Conservation (phyloP, 1,140 invertebrate species). For the Leptinotarsa defecta region DNA sequence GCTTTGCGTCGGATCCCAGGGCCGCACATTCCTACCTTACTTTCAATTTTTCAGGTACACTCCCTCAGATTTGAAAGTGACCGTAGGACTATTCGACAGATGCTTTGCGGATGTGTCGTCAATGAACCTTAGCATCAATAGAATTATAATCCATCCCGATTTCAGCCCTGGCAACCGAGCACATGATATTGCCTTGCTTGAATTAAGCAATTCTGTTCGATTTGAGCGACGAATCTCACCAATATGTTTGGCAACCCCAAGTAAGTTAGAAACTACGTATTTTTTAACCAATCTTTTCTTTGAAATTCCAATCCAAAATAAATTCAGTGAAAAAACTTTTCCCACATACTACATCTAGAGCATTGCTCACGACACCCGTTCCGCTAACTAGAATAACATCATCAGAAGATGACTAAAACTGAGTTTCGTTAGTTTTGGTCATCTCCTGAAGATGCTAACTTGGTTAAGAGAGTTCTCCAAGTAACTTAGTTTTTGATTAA, state of each 20-base stretch:
- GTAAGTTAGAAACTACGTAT: conserved; percentile 46
- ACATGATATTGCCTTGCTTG: conserved; percentile 66
- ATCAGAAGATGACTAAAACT: too few relatives aligned
- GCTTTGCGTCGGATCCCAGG: too few relatives aligned
- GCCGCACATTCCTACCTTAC: too few relatives aligned
- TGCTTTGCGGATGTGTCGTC: conserved; percentile 59
- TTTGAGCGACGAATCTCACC: conserved; percentile 63
- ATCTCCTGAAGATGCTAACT: too few relatives aligned
- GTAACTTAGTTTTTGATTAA: too few relatives aligned
- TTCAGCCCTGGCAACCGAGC: conserved; percentile 60
- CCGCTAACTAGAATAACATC: too few relatives aligned
- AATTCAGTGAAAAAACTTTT: too few relatives aligned
- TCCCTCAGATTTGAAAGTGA: conserved; percentile 59
- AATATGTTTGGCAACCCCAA: conserved; percentile 63
- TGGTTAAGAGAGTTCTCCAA: too few relatives aligned
- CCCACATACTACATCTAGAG: too few relatives aligned
- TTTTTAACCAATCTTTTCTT: background rate
- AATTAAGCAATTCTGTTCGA: conserved; percentile 58
- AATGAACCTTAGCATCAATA: conserved; percentile 58
- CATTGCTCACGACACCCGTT: too few relatives aligned
- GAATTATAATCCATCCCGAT: conserved; percentile 59
- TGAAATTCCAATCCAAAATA: too few relatives aligned
- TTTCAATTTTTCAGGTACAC: conserved; percentile 47
- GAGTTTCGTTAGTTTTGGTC: too few relatives aligned
- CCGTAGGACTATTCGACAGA: conserved; percentile 60